phyloP scores from a whole-genome alignment of 2,113 vertebrate genomes.

The Noctilio leporinus region DNA sequence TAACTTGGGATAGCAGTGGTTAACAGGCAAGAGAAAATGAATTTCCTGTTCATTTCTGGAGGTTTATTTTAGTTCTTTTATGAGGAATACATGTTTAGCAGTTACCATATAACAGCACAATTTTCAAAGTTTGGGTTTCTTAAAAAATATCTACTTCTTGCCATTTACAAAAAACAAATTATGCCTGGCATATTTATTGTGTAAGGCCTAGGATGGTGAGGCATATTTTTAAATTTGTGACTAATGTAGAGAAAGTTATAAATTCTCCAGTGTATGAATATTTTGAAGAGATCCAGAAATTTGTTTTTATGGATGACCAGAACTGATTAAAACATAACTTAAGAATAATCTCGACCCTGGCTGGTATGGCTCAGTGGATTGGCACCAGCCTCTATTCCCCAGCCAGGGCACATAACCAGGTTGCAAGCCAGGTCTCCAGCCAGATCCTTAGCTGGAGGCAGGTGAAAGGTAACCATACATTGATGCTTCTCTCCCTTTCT shows the following conservation, averaged over 20 bases:
- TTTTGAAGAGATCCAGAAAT: slow-evolving; percentile 13
- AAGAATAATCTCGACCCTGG: slow-evolving; percentile 40
- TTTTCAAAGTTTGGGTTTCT: neutral
- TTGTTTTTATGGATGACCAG: neutral
- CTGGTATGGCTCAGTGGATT: too few species aligned
- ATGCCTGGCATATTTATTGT: neutral
- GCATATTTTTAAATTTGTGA: slow-evolving; percentile 15
- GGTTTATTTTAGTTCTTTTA: neutral
- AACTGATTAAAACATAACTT: slow-evolving; percentile 18
- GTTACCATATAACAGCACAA: neutral
- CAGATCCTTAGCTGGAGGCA: too few species aligned
- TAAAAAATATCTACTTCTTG: neutral
- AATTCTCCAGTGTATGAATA: neutral
- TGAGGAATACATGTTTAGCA: neutral
- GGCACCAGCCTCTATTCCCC: too few species aligned
- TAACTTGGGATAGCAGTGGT: neutral
- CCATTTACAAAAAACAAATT: neutral
- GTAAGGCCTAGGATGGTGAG: neutral
- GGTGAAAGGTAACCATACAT: too few species aligned
- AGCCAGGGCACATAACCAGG: too few species aligned
- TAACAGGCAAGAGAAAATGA: neutral
- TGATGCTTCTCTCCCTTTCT: too few species aligned
- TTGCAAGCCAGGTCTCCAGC: too few species aligned
- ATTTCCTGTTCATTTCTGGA: neutral
- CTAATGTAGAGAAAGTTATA: neutral